Percentiles rank a stretch among this genome's conserved stretches.
Conservation (phyloP, 1,140 invertebrate genomes). For the Procambarus clarkii region DNA sequence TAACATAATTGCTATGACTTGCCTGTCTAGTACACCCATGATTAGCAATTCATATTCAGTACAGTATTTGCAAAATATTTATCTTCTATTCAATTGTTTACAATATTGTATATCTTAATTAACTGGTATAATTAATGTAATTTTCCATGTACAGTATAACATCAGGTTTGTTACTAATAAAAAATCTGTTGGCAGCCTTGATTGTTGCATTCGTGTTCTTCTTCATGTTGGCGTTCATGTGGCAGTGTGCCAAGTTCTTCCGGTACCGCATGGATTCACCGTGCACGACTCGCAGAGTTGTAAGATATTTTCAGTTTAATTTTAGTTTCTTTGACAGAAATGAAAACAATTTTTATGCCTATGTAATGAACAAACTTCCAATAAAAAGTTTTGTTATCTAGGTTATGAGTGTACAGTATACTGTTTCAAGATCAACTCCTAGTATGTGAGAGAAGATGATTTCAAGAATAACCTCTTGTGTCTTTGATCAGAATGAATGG, state of each 20-base stretch:
- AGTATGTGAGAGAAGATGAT: no score
- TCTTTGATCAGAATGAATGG: no score
- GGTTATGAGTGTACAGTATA: no score
- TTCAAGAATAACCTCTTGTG: no score
- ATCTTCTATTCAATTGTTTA: not conserved
- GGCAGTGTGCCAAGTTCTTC: slow-evolving; percentile 73
- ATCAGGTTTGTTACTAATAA: not conserved
- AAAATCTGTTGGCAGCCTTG: slow-evolving; percentile 74
- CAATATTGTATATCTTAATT: not conserved
- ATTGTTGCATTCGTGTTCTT: slow-evolving; percentile 71
- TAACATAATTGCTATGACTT: no score
- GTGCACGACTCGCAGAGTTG: not conserved
- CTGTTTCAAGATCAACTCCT: no score
- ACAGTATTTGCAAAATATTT: not conserved
- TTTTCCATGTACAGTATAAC: not conserved
- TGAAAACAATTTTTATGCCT: not conserved
- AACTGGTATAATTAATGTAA: not conserved
- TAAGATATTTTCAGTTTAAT: not conserved
- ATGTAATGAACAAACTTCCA: not conserved
- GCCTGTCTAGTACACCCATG: no score
- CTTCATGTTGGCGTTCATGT: slow-evolving; percentile 74
- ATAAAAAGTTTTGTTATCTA: no score
- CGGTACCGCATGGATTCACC: slow-evolving; percentile 75
- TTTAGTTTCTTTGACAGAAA: not conserved
- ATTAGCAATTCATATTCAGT: no score